These are phyloP conservation scores for Tympanuchus pallidicinctus DNA, from an alignment of 2,113 vertebrate genomes.

Conservation along the genomic window DNA sequence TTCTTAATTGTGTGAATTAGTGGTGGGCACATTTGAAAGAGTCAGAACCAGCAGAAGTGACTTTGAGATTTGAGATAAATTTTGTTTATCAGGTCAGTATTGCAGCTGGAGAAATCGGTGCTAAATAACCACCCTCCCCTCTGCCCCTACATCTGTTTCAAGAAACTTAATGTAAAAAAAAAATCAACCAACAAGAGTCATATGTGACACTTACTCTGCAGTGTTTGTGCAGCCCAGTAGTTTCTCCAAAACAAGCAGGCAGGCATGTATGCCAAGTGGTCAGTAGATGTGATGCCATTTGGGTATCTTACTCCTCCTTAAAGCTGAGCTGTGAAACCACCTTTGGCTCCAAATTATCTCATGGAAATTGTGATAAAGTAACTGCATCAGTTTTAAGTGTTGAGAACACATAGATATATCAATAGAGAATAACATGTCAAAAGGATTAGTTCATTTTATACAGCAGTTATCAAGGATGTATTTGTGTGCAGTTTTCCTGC, in stretches of 20 bases:
- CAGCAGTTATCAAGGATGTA: neutral
- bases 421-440: neutral
- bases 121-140: neutral
- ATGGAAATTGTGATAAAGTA: neutral
- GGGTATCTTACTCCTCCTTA: neutral
- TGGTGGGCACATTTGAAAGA: too few species aligned
- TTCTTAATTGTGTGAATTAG: neutral
- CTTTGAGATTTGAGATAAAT: neutral
- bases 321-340: neutral
- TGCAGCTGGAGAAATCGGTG: neutral
- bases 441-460: neutral
- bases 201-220: too few species aligned
- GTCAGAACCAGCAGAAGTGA: neutral
- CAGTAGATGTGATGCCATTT: neutral
- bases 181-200: neutral
- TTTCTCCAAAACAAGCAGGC: neutral
- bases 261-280: neutral
- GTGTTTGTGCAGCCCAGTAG: neutral
- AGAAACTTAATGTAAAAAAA: neutral
- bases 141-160: neutral
- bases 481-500: neutral
- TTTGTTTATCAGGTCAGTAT: neutral
- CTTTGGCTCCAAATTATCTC: neutral
- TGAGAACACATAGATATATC: neutral
- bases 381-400: neutral